A percentile compares a stretch with the other conserved stretches of the same genome.
phyloP scores from a whole-genome alignment of 2,797 vertebrate species.

The Paguma larvata region DNA sequence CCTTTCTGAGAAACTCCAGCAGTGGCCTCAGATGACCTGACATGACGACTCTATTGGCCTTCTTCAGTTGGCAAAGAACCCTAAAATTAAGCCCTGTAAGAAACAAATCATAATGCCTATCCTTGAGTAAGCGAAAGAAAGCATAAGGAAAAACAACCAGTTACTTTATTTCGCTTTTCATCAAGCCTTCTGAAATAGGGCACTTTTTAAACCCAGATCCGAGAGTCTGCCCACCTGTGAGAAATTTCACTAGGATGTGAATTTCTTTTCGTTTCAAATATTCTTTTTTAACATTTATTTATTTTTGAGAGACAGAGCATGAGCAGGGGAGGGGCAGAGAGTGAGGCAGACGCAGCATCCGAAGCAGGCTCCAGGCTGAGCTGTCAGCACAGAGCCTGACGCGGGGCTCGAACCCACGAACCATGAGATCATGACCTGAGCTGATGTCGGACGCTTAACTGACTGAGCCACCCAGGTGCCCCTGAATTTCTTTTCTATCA shows the following conservation, averaged over 20 bases:
- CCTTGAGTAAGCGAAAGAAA: slow-evolving; percentile 61
- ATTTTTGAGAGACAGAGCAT: too few relatives aligned
- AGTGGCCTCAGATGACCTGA: slow-evolving; percentile 52
- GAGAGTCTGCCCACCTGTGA: slow-evolving; percentile 34
- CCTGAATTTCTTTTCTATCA: neutral
- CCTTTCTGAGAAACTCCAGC: slow-evolving; percentile 67
- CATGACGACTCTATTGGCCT: slow-evolving; percentile 40
- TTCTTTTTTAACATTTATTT: too few relatives aligned
- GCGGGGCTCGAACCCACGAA: too few relatives aligned
- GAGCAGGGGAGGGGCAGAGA: too few relatives aligned
- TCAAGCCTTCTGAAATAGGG: neutral
- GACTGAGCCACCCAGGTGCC: too few relatives aligned
- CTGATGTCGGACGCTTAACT: too few relatives aligned
- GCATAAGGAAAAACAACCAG: neutral
- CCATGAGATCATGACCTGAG: too few relatives aligned
- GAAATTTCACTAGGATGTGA: slow-evolving; percentile 27
- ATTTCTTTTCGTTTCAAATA: slow-evolving; percentile 14
- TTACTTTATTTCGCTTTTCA: slow-evolving; percentile 28
- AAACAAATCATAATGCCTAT: slow-evolving; percentile 56
- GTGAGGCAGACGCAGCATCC: too few relatives aligned
- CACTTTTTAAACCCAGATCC: slow-evolving; percentile 43
- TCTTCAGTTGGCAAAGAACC: slow-evolving; percentile 54
- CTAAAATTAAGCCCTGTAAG: slow-evolving; percentile 24
- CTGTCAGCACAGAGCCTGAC: too few relatives aligned
- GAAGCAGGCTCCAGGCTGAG: too few relatives aligned